Evolutionary conservation across 2,797 vertebrate genomes (phyloP), one percentile per base, ranked within the genome.

Genomic region (Melanotaenia nigrans): DNA sequence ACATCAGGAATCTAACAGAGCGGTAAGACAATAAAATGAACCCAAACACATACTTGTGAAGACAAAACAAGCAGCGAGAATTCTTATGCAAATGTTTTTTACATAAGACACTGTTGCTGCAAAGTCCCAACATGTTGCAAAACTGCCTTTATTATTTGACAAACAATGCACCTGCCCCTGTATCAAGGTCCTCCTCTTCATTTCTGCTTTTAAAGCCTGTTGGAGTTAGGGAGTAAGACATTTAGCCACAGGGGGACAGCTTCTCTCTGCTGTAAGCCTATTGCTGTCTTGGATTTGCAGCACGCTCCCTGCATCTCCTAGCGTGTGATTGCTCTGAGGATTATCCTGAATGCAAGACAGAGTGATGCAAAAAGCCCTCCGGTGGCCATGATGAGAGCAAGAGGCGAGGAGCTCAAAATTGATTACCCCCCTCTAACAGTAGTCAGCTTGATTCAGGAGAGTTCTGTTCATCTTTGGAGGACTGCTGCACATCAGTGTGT

Each of bases 1-100:
- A 71, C 47, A 93, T 93, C 89, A 81, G 0, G 0, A 90, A 93
- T 60, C 93, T 97, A 89, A 95, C 95, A 65, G 90, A 94, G 1
- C 90, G 94, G 96, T 98, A 78, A 96, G 96, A 80, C 63, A 81
- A 68, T 75, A 64, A 18, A 73, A 24, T 35, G 13, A 36, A 71
- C 40, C 65, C 61, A 65, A 66, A 68, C 75, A 79, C 57, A 77
- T 45, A 14, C 56, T 57, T 69, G 66, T 68, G 1, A 62, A 68
- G 56, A 75, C 68, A 42, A 55, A 64, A 65, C 75, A 53, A 56
- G 61, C 67, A 65, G 16, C 65, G 42, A 68, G 28, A 65, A 59
- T 36, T 51, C 60, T 73, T 32, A 22, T 40, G 22, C 40, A 28
- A 64, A 33, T 33, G 22, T 62, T 61, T 10, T 75, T 77, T 66